Evolutionary conservation across 1,140 invertebrate species (phyloP), one percentile per base, ranked within the genome.

Genomic region (Nilaparvata lugens): DNA sequence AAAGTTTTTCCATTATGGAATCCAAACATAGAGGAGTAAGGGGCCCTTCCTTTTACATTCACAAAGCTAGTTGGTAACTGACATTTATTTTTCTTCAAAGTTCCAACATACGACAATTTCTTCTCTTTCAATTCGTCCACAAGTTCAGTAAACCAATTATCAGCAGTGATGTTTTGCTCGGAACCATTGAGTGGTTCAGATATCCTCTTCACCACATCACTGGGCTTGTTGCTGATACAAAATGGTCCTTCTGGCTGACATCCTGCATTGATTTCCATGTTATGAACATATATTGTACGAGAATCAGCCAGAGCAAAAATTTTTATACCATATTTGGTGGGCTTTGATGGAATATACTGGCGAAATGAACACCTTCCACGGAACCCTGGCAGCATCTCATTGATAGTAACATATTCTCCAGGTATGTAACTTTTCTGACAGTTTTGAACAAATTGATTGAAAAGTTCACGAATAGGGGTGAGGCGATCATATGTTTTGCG

Each of bases 101-200:
- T 52, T 4, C 51, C 51, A 43, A 58, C 56, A 11, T 4, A 58
- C 2, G 4, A 4, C 6, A 58, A 21, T 43, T 42, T 42, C 7
- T 58, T 23, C 9, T 58, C 18, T 43, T 21, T 45, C 51, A 52
- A 23, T 23, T 52, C 19, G 14, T 23, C 13, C 2, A 24, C 28
- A n/a, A 52, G 21, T 19, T 1, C 2, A 9, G 71, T 72, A 64
- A 70, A 74, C 67, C 70, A 75, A 53, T 74, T 73, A 58, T 75
- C 71, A 52, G 65, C 69, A 3, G 70, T 76, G 1, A 35, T 58
- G 38, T 73, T 72, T n/a, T 67, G 58, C 31, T 71, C 68, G 14
- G 61, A 62, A 1, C 68, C 67, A 56, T 71, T 62, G 31, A 74
- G 62, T 13, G 62, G 56, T 18, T 56, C 11, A 2, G 21, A 6